These are phyloP conservation scores for Gasteruption jaculator DNA, from an alignment of 2,888 invertebrate species.

Conservation along the genomic window DNA sequence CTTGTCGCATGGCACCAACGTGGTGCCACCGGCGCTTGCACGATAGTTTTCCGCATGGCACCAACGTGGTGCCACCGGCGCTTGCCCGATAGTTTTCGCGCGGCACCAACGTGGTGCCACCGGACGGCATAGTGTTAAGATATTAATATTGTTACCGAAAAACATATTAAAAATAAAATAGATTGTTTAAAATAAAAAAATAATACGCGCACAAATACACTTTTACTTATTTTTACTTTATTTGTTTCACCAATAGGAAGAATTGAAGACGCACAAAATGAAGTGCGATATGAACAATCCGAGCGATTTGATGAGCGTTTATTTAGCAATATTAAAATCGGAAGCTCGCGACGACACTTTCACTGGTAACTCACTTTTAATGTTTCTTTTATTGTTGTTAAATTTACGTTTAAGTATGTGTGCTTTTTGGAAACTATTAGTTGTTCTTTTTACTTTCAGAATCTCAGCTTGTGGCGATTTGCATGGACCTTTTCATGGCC, in stretches of 20 bases:
- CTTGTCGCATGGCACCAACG: too few relatives aligned
- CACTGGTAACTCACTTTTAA: constrained; percentile 39
- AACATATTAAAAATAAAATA: too few relatives aligned
- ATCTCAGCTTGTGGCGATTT: constrained; percentile 72
- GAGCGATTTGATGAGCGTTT: constrained; percentile 78
- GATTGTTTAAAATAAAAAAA: too few relatives aligned
- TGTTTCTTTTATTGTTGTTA: background rate
- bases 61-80: too few relatives aligned
- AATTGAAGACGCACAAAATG: constrained; percentile 67
- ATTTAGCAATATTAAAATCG: constrained; percentile 65
- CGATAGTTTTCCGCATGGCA: too few relatives aligned
- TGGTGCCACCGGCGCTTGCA: too few relatives aligned
- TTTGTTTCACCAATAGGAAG: constrained; percentile 51
- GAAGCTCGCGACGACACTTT: constrained; percentile 55
- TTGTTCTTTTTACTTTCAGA: constrained; percentile 56
- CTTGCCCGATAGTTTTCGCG: too few relatives aligned
- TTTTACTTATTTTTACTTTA: constrained; percentile 5
- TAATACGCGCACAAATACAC: constrained; percentile 1
- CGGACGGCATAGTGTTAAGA: too few relatives aligned
- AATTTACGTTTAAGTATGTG: background rate
- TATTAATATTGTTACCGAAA: too few relatives aligned
- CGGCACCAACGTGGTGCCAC: too few relatives aligned
- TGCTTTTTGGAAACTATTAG: background rate
- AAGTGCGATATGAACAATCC: constrained; percentile 61
- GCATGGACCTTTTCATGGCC: constrained; percentile 83